Evolutionary conservation across 2,888 invertebrate genomes (phyloP).

Genomic region (Scaptomyza polygonia): DNA sequence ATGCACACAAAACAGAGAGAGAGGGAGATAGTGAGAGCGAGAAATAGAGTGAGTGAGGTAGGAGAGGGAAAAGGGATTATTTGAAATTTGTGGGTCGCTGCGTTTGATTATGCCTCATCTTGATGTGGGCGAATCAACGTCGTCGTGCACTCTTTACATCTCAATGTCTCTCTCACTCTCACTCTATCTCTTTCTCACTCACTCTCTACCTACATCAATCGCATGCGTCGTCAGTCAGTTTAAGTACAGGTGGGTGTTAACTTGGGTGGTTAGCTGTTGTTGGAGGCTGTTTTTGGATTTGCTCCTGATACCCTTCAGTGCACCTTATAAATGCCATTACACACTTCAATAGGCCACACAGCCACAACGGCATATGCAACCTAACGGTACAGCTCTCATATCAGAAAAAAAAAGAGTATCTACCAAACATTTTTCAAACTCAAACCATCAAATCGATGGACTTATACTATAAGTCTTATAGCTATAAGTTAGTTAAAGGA

Average conservation of each 20-base stretch:
- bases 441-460: too few species aligned
- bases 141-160: slow-evolving; percentile 33
- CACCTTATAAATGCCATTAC: background rate
- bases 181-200: background rate
- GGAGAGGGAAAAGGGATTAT: background rate
- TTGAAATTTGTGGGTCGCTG: slow-evolving; percentile 4
- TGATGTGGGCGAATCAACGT: slow-evolving; percentile 62
- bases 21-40: background rate
- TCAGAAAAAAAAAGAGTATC: background rate
- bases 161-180: slow-evolving; percentile 4
- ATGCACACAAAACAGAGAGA: too few species aligned
- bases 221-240: slow-evolving; percentile 4
- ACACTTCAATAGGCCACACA: slow-evolving; percentile 27
- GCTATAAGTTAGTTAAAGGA: too few species aligned
- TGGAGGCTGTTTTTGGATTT: slow-evolving; percentile 43
- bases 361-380: slow-evolving; percentile 1
- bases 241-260: slow-evolving; percentile 63
- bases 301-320: slow-evolving; percentile 13
- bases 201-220: background rate
- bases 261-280: slow-evolving; percentile 34
- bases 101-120: slow-evolving; percentile 24
- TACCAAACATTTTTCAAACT: too few species aligned
- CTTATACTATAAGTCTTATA: too few species aligned
- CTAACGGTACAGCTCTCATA: slow-evolving; percentile 4
- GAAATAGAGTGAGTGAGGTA: background rate